Evolutionary conservation across 1,140 invertebrate genomes (phyloP), one percentile per base, ranked within the genome.

Genomic region (Campoletis sonorensis): DNA sequence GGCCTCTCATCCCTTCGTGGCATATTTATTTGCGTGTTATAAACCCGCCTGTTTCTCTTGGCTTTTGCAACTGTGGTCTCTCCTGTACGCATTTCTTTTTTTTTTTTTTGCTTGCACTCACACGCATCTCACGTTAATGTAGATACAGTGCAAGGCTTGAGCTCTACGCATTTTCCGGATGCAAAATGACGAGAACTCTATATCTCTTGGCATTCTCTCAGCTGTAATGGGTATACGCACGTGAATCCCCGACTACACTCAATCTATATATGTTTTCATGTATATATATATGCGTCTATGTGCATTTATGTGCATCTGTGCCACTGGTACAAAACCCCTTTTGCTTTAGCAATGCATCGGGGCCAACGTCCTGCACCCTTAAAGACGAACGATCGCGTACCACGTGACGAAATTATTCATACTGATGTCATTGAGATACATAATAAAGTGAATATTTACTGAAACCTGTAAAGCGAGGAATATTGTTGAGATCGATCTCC

Each of bases 1-100:
- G 40, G 40, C 81, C 81, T 71, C 79, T 76, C 79, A 83, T 80
- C 51, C 75, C 85, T 85, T 87, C 88, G 87, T 88, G 88, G 88
- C 88, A 92, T 92, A 92, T 92, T 92, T 92, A 91, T 92, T 91
- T 90, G 86, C 89, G 85, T 88, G 89, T 86, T 86, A 87, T 84
- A 83, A 45, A 64, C 61, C 88, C 73, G 64, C 61, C 67, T 78
- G 23, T 79, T 82, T 33, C 58, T 70, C 49, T 11, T 45, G 5
- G 40, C 54, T 79, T 61, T 80, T 81, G 27, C 82, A 72, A 67
- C 67, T 77, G 51, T 21, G 18, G 10, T 30, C 27, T 61, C 18
- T 83, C 82, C 84, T 86, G 77, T 84, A 82, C 84, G 84, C 85
- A 80, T 82, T 10, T 37, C 4, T 37, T 37, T 37, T 37, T 37